Evolutionary conservation across 2,888 invertebrate species (phyloP).

Genomic region (Campopleginae sp.): DNA sequence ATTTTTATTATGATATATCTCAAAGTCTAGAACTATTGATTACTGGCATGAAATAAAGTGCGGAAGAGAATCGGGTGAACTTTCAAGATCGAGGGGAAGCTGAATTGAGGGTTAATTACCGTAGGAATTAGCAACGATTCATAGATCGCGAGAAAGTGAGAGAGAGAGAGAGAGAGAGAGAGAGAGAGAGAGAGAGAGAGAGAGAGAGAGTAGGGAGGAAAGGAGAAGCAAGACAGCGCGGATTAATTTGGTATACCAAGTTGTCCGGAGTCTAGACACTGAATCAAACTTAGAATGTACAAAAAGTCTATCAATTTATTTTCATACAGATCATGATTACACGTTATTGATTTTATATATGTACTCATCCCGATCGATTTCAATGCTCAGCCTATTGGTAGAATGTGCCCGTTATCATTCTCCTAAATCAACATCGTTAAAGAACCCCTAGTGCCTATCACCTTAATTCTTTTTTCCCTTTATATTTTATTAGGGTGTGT

Average conservation of each 20-base stretch:
- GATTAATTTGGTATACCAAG: constrained; percentile 14
- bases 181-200: background rate
- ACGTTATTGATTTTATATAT: constrained; percentile 9
- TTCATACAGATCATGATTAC: constrained; percentile 10
- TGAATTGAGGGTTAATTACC: constrained; percentile 52
- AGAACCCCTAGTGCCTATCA: background rate
- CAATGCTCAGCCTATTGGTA: constrained; percentile 19
- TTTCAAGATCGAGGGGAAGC: background rate
- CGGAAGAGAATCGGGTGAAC: constrained; percentile 19
- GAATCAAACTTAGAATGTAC: constrained; percentile 24
- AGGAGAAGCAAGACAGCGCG: background rate
- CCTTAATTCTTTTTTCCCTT: background rate
- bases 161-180: background rate
- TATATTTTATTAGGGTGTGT: background rate
- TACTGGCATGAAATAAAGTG: constrained; percentile 9
- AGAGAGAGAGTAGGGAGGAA: background rate
- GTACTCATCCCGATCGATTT: constrained; percentile 41
- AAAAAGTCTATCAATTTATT: constrained; percentile 4
- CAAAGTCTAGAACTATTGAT: background rate
- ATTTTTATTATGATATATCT: too few relatives aligned
- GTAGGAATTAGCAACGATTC: constrained; percentile 48
- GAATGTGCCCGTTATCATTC: background rate
- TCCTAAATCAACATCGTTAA: constrained; percentile 48
- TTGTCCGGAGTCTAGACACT: constrained; percentile 7
- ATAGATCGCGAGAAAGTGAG: constrained; percentile 21